Percentiles rank a stretch among this genome's conserved stretches.
These are phyloP conservation scores for Poeciliopsis prolifica DNA, from an alignment of 2,113 vertebrate genomes.

Conservation along the genomic window DNA sequence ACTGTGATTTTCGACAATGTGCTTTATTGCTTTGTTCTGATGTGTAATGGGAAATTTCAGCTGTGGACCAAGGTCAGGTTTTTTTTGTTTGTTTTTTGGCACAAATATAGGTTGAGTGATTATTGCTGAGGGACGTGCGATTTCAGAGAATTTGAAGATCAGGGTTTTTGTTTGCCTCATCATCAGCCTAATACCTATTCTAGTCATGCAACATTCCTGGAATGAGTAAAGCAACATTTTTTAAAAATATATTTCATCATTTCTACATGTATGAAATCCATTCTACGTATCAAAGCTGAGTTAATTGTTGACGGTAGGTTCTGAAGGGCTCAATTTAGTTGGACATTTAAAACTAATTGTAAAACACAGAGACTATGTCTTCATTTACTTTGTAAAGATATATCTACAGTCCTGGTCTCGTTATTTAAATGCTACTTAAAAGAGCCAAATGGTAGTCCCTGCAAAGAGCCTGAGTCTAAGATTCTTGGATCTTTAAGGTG, in stretches of 20 bases:
- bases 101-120: slow-evolving; percentile 3
- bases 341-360: neutral
- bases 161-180: slow-evolving; percentile 32
- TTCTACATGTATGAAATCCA: slow-evolving; percentile 3
- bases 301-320: slow-evolving; percentile 27
- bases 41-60: slow-evolving; percentile 27
- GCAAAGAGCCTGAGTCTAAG: slow-evolving; percentile 69
- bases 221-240: slow-evolving; percentile 31
- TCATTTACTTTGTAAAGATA: neutral
- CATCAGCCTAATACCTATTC: slow-evolving; percentile 27
- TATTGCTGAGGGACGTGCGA: slow-evolving; percentile 22
- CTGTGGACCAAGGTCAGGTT: slow-evolving; percentile 3
- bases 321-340: neutral
- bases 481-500: slow-evolving; percentile 63
- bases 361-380: neutral
- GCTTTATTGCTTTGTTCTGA: slow-evolving; percentile 28
- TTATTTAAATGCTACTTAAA: slow-evolving; percentile 69
- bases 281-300: slow-evolving; percentile 25
- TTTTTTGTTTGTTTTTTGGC: neutral
- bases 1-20: slow-evolving; percentile 47
- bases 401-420: slow-evolving; percentile 30
- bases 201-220: slow-evolving; percentile 28
- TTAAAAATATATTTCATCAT: slow-evolving; percentile 17
- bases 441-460: slow-evolving; percentile 64
- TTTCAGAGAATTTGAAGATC: slow-evolving; percentile 29